These are phyloP conservation scores for Gallinago solitaria DNA, from an alignment of 2,797 vertebrate genomes.

Conservation along the genomic window DNA sequence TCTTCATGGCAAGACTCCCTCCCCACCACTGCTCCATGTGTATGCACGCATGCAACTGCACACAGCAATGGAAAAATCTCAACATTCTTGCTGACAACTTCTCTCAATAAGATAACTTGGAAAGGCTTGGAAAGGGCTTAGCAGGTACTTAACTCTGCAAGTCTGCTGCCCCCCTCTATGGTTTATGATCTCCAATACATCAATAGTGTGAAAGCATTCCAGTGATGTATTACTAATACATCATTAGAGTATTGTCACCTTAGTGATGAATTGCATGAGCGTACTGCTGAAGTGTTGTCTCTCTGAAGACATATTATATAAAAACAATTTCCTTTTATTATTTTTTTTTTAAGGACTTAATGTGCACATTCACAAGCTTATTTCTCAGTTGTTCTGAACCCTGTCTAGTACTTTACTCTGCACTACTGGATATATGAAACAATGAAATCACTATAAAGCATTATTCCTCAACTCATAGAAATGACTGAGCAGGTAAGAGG, in stretches of 20 bases:
- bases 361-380: neutral
- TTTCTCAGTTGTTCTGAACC: neutral
- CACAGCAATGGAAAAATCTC: neutral
- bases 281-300: neutral
- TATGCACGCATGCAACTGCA: neutral
- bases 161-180: neutral
- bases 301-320: neutral
- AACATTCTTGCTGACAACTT: neutral
- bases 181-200: slow-evolving; percentile 1
- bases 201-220: slow-evolving; percentile 4
- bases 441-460: neutral
- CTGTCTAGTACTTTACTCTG: neutral
- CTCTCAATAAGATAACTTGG: neutral
- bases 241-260: slow-evolving; percentile 25
- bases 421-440: neutral
- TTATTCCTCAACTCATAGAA: neutral
- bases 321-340: neutral
- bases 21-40: neutral
- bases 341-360: neutral
- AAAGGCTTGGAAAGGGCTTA: neutral
- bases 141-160: neutral
- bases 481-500: neutral
- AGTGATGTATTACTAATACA: slow-evolving; percentile 25
- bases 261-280: neutral
- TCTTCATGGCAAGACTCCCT: neutral